phyloP scores from a whole-genome alignment of 2,797 vertebrate genomes.

The Todus mexicanus region DNA sequence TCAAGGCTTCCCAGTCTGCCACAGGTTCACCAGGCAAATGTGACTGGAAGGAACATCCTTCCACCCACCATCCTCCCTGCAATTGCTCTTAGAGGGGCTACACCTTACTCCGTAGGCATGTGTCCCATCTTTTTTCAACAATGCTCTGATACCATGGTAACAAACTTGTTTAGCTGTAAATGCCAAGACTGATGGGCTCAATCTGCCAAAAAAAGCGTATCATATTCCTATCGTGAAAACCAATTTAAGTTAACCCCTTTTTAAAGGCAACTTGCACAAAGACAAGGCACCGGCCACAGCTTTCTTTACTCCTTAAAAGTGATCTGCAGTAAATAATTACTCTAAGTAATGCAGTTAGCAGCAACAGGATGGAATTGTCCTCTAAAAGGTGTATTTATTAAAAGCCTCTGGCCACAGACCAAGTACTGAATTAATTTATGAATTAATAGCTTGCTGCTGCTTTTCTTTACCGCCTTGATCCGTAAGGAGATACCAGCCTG shows the following conservation, averaged over 20 bases:
- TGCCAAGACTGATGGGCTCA: constrained; percentile 1
- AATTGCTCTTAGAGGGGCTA: neutral
- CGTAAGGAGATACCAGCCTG: neutral
- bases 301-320: neutral
- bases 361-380: neutral
- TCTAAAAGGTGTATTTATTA: constrained; percentile 29
- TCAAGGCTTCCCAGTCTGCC: neutral
- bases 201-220: neutral
- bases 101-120: neutral
- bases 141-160: neutral
- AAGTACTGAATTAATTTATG: constrained; percentile 32
- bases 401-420: constrained; percentile 37
- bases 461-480: constrained; percentile 19
- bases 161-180: constrained; percentile 24
- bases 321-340: neutral
- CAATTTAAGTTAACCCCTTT: neutral
- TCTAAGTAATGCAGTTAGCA: neutral
- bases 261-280: neutral
- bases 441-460: constrained; percentile 20
- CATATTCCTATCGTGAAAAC: neutral
- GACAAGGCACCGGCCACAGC: neutral
- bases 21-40: neutral
- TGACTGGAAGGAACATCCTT: neutral
- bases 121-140: rapidly evolving
- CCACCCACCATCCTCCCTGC: neutral